Evolutionary conservation across 2,113 vertebrate genomes (phyloP), one percentile per base, ranked within the genome.

Genomic region (Motacilla tschutschensis): DNA sequence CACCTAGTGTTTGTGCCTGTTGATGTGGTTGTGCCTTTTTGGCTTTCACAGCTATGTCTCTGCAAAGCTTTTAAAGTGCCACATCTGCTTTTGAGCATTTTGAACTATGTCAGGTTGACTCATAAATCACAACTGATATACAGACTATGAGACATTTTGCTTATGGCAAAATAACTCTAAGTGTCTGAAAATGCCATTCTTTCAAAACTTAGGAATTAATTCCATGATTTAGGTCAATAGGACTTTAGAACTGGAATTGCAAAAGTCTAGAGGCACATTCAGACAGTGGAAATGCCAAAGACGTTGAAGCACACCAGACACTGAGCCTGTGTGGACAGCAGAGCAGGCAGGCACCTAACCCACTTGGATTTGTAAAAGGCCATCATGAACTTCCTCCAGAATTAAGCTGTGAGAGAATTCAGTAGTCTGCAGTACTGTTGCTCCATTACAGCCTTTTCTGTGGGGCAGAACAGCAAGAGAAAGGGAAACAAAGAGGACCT

Each of bases 101-200:
- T 63, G 69, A 87, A 33, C 28, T 54, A 14, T 31, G 57, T 60
- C 69, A 55, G 33, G 53, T n/a, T 71, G 40, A 71, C 57, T 74
- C 57, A 55, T 31, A 70, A 85, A 84, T 72, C 35, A 13, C 50
- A 79, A 58, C 28, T 38, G 75, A 91, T 79, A 50, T 5, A 50
- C 43, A 70, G 40, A 59, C n/a, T 43, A 54, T 5, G 41, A 77
- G 40, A 83, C 9, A 3, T 77, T 77, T 55, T 44, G 24, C 47
- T 91, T 33, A 71, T 14, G 40, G 65, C 60, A 89, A 77, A 89
- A 87, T 78, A 84, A 69, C 66, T 70, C 55, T 17, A 71, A 71
- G 33, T 64, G 43, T 58, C 57, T 85, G 43, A 73, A 91, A 90
- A 92, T 40, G 29, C 17, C 44, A 55, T 69, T 60, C 33, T 59